Percentiles rank a stretch among this genome's conserved stretches.
Conservation (phyloP, 2,888 invertebrate species). For the Lordiphosa fenestrarum region DNA sequence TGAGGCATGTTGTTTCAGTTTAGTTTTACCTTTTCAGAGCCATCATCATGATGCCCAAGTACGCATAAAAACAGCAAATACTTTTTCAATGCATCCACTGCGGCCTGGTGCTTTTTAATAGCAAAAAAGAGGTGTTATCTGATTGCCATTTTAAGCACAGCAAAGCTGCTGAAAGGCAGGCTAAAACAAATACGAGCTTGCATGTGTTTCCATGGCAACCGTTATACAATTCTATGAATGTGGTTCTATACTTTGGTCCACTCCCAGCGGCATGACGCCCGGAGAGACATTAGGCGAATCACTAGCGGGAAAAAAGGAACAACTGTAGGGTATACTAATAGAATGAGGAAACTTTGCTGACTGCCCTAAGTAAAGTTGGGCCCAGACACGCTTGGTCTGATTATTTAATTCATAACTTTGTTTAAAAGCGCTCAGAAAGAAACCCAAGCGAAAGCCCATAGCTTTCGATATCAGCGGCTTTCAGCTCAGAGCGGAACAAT, state of each 20-base stretch:
- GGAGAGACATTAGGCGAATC: constrained; percentile 29
- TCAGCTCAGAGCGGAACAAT: too few species aligned
- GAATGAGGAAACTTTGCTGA: neutral
- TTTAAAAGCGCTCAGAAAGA: too few species aligned
- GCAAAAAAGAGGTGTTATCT: constrained; percentile 69
- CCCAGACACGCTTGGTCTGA: neutral
- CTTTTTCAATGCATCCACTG: constrained; percentile 50
- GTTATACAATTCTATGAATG: too few species aligned
- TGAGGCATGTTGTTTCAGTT: constrained; percentile 47
- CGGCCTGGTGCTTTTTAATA: constrained; percentile 42
- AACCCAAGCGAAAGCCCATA: too few species aligned
- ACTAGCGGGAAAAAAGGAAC: constrained; percentile 21
- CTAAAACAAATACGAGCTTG: constrained; percentile 44
- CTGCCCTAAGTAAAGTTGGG: neutral
- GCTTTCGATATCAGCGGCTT: too few species aligned
- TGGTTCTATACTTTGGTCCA: too few species aligned
- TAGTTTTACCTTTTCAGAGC: constrained; percentile 35
- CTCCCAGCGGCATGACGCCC: too few species aligned
- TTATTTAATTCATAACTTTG: too few species aligned
- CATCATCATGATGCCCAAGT: constrained; percentile 19
- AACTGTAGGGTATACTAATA: neutral
- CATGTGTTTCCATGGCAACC: too few species aligned
- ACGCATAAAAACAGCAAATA: constrained; percentile 40
- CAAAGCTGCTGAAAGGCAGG: constrained; percentile 26
- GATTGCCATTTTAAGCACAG: constrained; percentile 76